phyloP scores from a whole-genome alignment of 2,888 invertebrate species.

The Limnephilus auricula region DNA sequence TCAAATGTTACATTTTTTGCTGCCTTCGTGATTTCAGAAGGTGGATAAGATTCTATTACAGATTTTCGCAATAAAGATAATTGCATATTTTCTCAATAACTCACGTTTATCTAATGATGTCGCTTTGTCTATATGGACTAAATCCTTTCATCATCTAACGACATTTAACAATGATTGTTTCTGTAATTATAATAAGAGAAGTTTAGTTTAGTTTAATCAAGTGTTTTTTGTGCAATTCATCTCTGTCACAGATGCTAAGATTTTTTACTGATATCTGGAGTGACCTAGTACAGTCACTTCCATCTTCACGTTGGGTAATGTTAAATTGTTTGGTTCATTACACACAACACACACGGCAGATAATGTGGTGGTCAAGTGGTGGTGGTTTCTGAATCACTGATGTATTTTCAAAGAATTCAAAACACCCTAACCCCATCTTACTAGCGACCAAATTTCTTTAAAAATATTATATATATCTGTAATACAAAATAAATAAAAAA shows the following conservation, averaged over 20 bases:
- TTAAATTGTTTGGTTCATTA: background rate
- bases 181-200: background rate
- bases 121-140: background rate
- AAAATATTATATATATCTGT: too few relatives aligned
- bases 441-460: too few relatives aligned
- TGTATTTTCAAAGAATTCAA: too few relatives aligned
- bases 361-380: too few relatives aligned
- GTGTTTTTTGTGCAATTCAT: background rate
- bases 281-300: background rate
- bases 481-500: too few relatives aligned
- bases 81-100: background rate
- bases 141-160: background rate
- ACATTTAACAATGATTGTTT: background rate
- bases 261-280: background rate
- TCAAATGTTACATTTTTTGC: background rate
- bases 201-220: background rate
- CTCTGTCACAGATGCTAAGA: background rate
- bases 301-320: background rate
- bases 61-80: background rate
- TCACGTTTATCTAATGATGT: background rate
- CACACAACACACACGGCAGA: too few relatives aligned
- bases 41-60: background rate
- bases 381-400: background rate
- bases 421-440: too few relatives aligned
- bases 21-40: background rate